A percentile compares a stretch with the other conserved stretches of the same genome.
Evolutionary conservation across 2,113 vertebrate genomes (phyloP).

Genomic region (Notarius lentiginosus): DNA sequence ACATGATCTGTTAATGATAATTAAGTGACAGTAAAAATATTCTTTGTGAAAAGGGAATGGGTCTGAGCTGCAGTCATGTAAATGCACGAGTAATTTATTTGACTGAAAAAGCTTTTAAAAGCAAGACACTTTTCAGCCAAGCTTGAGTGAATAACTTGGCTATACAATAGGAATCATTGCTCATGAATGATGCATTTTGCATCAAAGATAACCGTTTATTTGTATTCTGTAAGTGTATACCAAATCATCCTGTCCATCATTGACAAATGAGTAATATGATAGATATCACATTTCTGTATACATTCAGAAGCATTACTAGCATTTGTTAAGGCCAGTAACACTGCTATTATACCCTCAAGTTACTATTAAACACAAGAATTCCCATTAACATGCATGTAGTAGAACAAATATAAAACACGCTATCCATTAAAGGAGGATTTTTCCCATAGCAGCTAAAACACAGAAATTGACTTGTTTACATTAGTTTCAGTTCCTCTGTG

Average conservation of each 20-base stretch:
- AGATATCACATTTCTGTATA: slow-evolving; percentile 8
- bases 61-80: slow-evolving; percentile 2
- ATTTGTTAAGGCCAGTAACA: background rate
- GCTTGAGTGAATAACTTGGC: background rate
- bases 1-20: slow-evolving; percentile 30
- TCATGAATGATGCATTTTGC: background rate
- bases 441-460: background rate
- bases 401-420: slow-evolving; percentile 4
- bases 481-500: background rate
- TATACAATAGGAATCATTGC: background rate
- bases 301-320: background rate
- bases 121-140: background rate
- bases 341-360: background rate
- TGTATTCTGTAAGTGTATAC: background rate
- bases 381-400: background rate
- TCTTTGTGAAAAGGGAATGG: background rate
- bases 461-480: background rate
- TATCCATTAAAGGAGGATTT: background rate
- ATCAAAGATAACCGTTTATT: background rate
- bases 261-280: background rate
- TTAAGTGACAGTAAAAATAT: slow-evolving; percentile 20
- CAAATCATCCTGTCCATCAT: background rate
- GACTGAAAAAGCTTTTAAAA: background rate
- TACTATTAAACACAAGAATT: slow-evolving; percentile 1
- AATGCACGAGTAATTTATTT: background rate